Evolutionary conservation across 1,140 invertebrate species (phyloP), one percentile per base, ranked within the genome.

Genomic region (Nilaparvata lugens): DNA sequence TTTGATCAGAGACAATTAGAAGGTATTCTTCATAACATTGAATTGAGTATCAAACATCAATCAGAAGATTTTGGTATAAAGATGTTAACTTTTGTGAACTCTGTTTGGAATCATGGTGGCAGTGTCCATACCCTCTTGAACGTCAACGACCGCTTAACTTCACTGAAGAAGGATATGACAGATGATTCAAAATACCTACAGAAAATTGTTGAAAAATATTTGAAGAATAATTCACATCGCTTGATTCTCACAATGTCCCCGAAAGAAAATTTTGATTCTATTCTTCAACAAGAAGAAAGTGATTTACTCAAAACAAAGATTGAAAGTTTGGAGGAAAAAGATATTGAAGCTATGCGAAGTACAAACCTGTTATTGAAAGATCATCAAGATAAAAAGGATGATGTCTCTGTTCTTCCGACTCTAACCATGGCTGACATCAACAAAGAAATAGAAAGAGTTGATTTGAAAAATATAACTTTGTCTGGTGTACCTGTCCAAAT

Each of bases 21-120:
- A 68, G 90, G 89, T 67, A 79, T 96, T 48, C 69, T 97, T 18
- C 92, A 97, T 71, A 82, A 80, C 38, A 86, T 95, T 66, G 94
- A 97, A 73, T 68, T 98, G 5, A 75, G 80, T 1, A 77, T 87
- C 0, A 97, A 95, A 71, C 92, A 96, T 73, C 89, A 95, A 71
- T 83, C 83, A 2, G 81, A 85, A 0, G 91, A 89, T 74, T 97
- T 96, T 77, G 95, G 94, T 0, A 77, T 96, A 1, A 81, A 84
- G 67, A 69, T 95, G 24, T 71, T 90, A 0, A 88, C 93, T 69
- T 83, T 81, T 65, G 67, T 95, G 0, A 83, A 84, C 51, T 81
- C 89, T 0, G 66, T 87, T 3, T 95, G 92, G 92, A 97, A 93
- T 75, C 92, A 97, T 72, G 84, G 88, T 71, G 89, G 87, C 0